Conservation (phyloP, 1,140 invertebrate genomes). For the Hyles euphorbiae region DNA sequence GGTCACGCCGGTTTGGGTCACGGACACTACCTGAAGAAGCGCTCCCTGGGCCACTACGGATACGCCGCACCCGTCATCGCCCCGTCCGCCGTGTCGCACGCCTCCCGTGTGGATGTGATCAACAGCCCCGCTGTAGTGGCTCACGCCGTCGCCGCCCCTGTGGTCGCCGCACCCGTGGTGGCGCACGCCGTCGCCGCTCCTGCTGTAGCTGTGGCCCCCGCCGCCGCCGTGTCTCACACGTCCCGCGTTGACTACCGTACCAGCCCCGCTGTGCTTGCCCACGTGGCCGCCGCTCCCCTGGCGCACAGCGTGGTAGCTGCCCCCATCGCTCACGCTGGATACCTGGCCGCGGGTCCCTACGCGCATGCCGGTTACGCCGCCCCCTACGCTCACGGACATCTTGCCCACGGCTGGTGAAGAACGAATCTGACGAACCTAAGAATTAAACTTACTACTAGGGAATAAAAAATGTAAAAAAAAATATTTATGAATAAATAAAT, state of each 20-base stretch:
- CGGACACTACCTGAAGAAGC: conserved; percentile 35
- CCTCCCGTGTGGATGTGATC: conserved; percentile 46
- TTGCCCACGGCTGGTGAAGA: conserved; percentile 30
- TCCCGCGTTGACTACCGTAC: conserved; percentile 51
- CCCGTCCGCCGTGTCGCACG: conserved; percentile 47
- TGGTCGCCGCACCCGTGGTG: conserved; percentile 31
- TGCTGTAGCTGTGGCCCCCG: conserved; percentile 21
- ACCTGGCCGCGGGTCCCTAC: conserved; percentile 28
- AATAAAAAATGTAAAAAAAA: conserved; percentile 30
- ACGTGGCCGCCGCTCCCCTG: conserved; percentile 21
- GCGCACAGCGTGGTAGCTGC: conserved; percentile 23
- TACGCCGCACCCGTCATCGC: conserved; percentile 32
- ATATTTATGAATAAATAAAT: conserved; percentile 23
- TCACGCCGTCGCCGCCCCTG: conserved; percentile 32
- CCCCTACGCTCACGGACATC: no score
- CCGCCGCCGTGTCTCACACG: conserved; percentile 60
- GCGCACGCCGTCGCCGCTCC: conserved; percentile 12
- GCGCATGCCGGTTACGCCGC: conserved; percentile 9
- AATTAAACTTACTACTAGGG: conserved; percentile 33
- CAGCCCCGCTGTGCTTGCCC: conserved; percentile 41
- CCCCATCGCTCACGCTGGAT: conserved; percentile 30
- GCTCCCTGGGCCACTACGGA: conserved; percentile 31
- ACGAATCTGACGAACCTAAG: conserved; percentile 49
- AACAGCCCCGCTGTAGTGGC: conserved; percentile 41
- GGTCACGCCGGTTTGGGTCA: conserved; percentile 6